Evolutionary conservation across 2,888 invertebrate genomes (phyloP).

Genomic region (Drepanosiphum platanoidis): DNA sequence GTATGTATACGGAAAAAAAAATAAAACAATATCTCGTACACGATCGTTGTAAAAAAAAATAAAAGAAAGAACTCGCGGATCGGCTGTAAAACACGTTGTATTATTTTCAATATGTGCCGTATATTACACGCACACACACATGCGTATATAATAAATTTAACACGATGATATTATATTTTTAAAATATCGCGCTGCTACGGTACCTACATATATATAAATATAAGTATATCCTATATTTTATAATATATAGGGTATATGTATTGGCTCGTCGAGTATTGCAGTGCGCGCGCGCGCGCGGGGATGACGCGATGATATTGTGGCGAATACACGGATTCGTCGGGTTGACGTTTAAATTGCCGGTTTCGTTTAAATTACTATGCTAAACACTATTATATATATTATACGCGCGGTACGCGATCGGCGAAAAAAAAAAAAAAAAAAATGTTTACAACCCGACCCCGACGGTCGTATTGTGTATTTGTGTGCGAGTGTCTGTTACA

Average conservation of each 20-base stretch:
- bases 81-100: not conserved
- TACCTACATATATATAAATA: too few species aligned
- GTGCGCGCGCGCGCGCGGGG: not conserved
- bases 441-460: not conserved
- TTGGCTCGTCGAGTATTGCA: not conserved
- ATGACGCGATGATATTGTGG: not conserved
- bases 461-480: not conserved
- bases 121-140: not conserved
- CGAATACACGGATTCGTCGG: slow-evolving; percentile 7
- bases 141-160: not conserved
- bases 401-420: not conserved
- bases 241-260: too few species aligned
- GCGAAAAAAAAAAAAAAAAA: not conserved
- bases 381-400: not conserved
- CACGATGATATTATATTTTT: too few species aligned
- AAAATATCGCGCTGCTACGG: not conserved
- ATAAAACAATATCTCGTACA: not conserved
- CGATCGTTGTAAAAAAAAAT: not conserved
- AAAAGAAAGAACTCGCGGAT: not conserved
- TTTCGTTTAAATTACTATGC: slow-evolving; percentile 15
- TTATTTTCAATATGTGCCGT: not conserved
- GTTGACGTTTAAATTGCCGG: slow-evolving; percentile 46
- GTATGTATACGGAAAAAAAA: too few species aligned
- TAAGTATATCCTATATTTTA: too few species aligned
- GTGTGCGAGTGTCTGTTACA: not conserved